A percentile compares a stretch with the other conserved stretches of the same genome.
These are phyloP conservation scores for Megalonaias nervosa DNA, from an alignment of 1,140 invertebrate species.

Conservation along the genomic window DNA sequence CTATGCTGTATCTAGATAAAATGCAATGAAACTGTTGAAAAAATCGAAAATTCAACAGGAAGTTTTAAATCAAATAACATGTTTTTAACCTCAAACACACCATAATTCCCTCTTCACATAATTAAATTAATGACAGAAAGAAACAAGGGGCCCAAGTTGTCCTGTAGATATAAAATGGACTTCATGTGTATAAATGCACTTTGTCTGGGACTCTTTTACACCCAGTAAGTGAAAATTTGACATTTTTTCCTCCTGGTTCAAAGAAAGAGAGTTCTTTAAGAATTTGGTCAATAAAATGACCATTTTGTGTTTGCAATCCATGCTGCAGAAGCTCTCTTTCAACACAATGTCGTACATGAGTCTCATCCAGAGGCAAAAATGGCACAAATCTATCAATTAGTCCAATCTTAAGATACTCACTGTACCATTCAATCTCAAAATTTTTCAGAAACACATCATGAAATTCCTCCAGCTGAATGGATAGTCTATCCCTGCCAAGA, in stretches of 20 bases:
- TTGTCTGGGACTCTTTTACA: constrained; percentile 65
- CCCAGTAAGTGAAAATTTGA: constrained; percentile 55
- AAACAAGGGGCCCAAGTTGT: too few species aligned
- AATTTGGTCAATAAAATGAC: constrained; percentile 34
- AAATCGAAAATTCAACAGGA: too few species aligned
- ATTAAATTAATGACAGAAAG: too few species aligned
- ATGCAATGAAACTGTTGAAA: too few species aligned
- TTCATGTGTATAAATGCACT: constrained; percentile 44
- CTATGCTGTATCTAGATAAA: too few species aligned
- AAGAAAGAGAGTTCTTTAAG: constrained; percentile 55
- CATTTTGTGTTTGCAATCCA: constrained; percentile 37
- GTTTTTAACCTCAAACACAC: too few species aligned
- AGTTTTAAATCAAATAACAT: too few species aligned
- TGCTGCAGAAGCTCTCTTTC: constrained; percentile 65
- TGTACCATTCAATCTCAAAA: constrained; percentile 45
- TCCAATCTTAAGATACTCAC: constrained; percentile 83
- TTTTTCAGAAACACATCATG: constrained; percentile 37
- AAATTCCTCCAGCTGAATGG: constrained; percentile 39
- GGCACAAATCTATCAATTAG: constrained; percentile 95
- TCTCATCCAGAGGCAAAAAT: constrained; percentile 91
- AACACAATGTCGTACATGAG: constrained; percentile 85
- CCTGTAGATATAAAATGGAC: too few species aligned
- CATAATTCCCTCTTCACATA: too few species aligned
- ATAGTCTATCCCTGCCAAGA: constrained; percentile 34
- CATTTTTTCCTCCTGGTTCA: constrained; percentile 26